phyloP scores from a whole-genome alignment of 2,888 invertebrate genomes.

The Cerastis rubricosa region DNA sequence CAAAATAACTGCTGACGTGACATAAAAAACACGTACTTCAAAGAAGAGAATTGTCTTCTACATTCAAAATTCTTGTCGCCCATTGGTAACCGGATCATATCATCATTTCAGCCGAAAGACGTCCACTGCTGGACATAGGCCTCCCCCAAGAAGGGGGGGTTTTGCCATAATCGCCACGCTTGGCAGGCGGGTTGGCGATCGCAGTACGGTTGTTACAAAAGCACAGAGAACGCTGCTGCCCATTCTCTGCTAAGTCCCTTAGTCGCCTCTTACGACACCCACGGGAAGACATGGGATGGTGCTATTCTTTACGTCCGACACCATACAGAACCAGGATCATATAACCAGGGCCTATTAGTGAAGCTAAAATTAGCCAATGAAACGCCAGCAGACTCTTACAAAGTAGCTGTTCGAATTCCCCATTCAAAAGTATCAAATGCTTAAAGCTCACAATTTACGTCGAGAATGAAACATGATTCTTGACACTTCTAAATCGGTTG shows the following conservation, averaged over 20 bases:
- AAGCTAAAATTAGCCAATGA: conserved; percentile 60
- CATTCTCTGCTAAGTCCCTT: too few species aligned
- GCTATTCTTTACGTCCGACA: too few species aligned
- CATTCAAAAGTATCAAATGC: conserved; percentile 65
- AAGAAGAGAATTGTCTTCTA: background rate
- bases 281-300: too few species aligned
- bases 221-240: too few species aligned
- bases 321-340: too few species aligned
- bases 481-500: conserved; percentile 60
- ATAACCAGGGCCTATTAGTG: conserved; percentile 57
- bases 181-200: too few species aligned
- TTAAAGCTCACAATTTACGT: conserved; percentile 65
- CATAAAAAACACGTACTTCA: conserved; percentile 22
- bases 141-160: too few species aligned
- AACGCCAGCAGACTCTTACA: conserved; percentile 37
- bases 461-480: conserved; percentile 62
- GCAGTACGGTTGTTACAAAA: too few species aligned
- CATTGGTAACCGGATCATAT: conserved; percentile 57
- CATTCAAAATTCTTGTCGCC: conserved; percentile 35
- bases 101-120: too few species aligned
- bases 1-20: background rate
- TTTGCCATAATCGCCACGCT: too few species aligned
- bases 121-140: too few species aligned
- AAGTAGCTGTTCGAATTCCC: conserved; percentile 57
- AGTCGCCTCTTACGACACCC: too few species aligned